These are phyloP conservation scores for Mobula hypostoma DNA, from an alignment of 2,113 vertebrate genomes.

Conservation along the genomic window DNA sequence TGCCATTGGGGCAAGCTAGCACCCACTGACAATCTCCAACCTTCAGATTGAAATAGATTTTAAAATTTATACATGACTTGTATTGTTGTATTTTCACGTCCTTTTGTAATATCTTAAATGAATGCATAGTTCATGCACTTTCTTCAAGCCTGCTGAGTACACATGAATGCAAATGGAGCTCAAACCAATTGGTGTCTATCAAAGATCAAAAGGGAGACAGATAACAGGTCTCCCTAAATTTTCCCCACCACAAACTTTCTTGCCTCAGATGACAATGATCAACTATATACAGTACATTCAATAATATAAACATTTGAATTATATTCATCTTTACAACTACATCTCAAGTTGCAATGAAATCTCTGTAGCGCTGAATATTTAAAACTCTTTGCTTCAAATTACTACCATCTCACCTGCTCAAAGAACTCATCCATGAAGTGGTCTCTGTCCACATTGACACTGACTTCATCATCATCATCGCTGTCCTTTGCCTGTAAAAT, in stretches of 20 bases:
- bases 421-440: slow-evolving; percentile 77
- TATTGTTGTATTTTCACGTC: neutral
- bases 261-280: too few relatives aligned
- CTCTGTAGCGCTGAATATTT: neutral
- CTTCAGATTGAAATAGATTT: neutral
- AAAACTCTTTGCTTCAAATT: neutral
- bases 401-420: slow-evolving; percentile 62
- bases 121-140: too few relatives aligned
- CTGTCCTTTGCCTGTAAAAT: slow-evolving; percentile 65
- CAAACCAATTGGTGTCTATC: too few relatives aligned
- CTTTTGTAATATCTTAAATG: too few relatives aligned
- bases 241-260: too few relatives aligned
- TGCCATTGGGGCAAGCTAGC: too few relatives aligned
- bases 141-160: too few relatives aligned
- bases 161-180: too few relatives aligned
- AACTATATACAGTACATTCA: too few relatives aligned
- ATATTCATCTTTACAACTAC: neutral
- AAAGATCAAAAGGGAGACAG: too few relatives aligned
- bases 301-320: too few relatives aligned
- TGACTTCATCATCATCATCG: slow-evolving; percentile 69
- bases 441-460: slow-evolving; percentile 66
- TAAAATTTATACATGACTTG: neutral
- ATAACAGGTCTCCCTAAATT: too few relatives aligned
- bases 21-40: neutral
- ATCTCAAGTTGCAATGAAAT: neutral